A percentile compares a stretch with the other conserved stretches of the same genome.
phyloP scores from a whole-genome alignment of 2,888 invertebrate genomes.

The Linnaemya tessellans region DNA sequence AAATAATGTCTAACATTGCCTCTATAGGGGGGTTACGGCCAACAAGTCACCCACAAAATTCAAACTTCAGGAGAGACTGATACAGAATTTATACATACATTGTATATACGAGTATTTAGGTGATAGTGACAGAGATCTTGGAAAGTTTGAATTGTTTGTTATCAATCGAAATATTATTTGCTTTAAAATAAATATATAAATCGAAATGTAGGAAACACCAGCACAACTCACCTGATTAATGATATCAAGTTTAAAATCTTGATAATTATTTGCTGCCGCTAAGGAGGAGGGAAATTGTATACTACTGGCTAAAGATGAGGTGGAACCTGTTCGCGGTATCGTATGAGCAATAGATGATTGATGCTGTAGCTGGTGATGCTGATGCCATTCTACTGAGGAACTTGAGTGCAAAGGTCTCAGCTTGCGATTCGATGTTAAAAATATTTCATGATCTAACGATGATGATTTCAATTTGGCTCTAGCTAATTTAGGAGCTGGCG shows the following conservation, averaged over 20 bases:
- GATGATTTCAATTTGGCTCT: slow-evolving; percentile 78
- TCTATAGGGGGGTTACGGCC: neutral
- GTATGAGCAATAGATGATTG: slow-evolving; percentile 70
- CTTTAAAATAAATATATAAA: neutral
- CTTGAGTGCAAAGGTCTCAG: slow-evolving; percentile 69
- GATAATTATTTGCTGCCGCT: slow-evolving; percentile 79
- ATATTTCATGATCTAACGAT: slow-evolving; percentile 79
- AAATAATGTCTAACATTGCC: neutral
- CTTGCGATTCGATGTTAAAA: slow-evolving; percentile 76
- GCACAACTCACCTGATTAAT: slow-evolving; percentile 80
- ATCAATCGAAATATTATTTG: slow-evolving; percentile 23
- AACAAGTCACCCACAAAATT: slow-evolving; percentile 37
- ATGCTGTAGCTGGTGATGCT: slow-evolving; percentile 72
- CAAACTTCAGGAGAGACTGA: neutral
- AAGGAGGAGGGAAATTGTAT: slow-evolving; percentile 71
- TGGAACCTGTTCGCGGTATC: slow-evolving; percentile 79
- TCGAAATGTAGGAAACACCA: too few species aligned
- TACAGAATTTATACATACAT: slow-evolving; percentile 26
- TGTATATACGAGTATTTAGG: neutral
- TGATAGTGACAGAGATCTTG: slow-evolving; percentile 34
- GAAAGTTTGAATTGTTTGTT: slow-evolving; percentile 14
- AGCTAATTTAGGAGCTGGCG: slow-evolving; percentile 68
- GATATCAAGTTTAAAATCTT: slow-evolving; percentile 82
- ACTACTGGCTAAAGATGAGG: slow-evolving; percentile 80
- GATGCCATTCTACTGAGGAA: slow-evolving; percentile 76